Evolutionary conservation across 2,888 invertebrate genomes (phyloP), one percentile per base, ranked within the genome.

Genomic region (Amblyteles armatorius): DNA sequence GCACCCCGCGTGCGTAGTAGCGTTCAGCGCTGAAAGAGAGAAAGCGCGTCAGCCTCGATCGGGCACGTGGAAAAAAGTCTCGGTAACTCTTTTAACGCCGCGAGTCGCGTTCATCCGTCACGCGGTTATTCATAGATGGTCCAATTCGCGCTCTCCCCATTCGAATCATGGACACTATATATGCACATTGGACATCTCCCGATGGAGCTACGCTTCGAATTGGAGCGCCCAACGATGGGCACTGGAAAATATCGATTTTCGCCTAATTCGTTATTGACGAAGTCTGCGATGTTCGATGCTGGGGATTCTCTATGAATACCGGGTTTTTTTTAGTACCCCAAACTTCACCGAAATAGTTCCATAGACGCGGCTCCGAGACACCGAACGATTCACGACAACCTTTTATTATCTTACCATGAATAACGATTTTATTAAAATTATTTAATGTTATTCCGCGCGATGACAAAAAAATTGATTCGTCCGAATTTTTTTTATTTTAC

Each of bases 311-410:
- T 3, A 3, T 44, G 44, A 13, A 13, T 52, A 19, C 52, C n/a
- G n/a, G 0, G 1, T 52, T 52, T n/a, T n/a, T 50, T n/a, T 50
- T n/a, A 5, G 2, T n/a, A 29, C 60, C 60, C 13, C 22, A 29
- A 22, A 60, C 22, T 60, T 60, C 29, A 40, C 11, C 13, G 60
- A 13, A 26, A 26, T 13, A 9, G 22, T 22, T 3, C 57, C 22
- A 57, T 57, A 13, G 22, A 19, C 6, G 22, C 19, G 9, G 44
- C 16, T 19, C 55, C 73, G 73, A 40, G 26, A 9, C 13, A 44
- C 26, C 44, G 40, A 73, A 60, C 57, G 60, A 73, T 73, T 60
- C 7, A n/a, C n/a, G 29, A 44, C 9, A 73, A 44, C 44, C 26
- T n/a, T 73, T 48, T 19, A 19, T 55, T 71, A 40, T 40, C 16